Conservation (phyloP, 2,797 vertebrate species). For the Acrocephalus scirpaceus region DNA sequence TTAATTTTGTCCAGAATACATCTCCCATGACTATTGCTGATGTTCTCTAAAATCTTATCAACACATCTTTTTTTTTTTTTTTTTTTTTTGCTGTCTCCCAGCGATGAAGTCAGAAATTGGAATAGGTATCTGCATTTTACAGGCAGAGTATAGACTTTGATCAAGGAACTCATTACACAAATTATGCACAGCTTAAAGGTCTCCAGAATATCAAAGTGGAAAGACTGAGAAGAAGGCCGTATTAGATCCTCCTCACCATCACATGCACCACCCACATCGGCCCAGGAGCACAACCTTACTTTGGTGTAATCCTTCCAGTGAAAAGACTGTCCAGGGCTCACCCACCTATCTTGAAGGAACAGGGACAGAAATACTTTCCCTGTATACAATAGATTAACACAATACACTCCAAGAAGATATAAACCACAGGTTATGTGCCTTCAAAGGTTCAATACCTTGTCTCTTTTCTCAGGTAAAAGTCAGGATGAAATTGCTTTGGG, state of each 20-base stretch:
- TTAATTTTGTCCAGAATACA: not conserved
- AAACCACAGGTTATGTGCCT: not conserved
- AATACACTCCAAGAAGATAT: not conserved
- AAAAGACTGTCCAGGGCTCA: not conserved
- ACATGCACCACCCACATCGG: not conserved
- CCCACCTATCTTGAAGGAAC: not conserved
- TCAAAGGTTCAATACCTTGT: not conserved
- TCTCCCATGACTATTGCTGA: not conserved
- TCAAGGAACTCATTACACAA: not conserved
- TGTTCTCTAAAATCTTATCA: not conserved
- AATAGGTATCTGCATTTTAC: not conserved
- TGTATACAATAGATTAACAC: not conserved
- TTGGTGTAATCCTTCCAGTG: not conserved
- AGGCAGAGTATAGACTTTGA: not conserved
- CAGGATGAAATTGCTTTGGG: not conserved
- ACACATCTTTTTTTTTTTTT: not conserved
- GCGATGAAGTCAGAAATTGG: not conserved
- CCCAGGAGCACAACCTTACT: not conserved
- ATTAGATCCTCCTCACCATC: not conserved
- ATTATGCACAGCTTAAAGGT: not conserved
- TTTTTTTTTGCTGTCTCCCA: not conserved
- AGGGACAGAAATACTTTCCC: not conserved
- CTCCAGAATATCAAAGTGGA: not conserved
- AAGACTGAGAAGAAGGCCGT: not conserved
- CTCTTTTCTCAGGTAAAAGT: not conserved